Conservation (phyloP, 2,113 vertebrate species). For the Neogobius melanostomus region DNA sequence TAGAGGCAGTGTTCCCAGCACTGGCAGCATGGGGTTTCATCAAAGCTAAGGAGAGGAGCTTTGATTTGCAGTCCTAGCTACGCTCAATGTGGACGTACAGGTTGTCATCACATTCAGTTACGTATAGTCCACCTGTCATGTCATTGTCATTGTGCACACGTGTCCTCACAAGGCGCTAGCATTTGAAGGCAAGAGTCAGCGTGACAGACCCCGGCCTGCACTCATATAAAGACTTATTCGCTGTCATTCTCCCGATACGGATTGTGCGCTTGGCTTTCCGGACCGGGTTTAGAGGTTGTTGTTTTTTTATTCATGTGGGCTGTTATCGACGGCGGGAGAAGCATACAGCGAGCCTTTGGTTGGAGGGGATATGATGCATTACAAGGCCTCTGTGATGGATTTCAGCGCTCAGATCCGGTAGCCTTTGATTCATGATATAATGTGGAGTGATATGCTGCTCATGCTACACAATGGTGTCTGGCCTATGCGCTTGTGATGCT, state of each 20-base stretch:
- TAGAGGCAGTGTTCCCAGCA: slow-evolving; percentile 35
- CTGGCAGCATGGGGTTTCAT: slow-evolving; percentile 36
- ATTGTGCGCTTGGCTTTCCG: slow-evolving; percentile 45
- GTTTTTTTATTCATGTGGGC: slow-evolving; percentile 64
- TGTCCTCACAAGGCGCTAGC: slow-evolving; percentile 16
- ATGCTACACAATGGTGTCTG: slow-evolving; percentile 36
- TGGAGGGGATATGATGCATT: slow-evolving; percentile 47
- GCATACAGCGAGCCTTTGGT: slow-evolving; percentile 48
- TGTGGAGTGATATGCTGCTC: slow-evolving; percentile 41
- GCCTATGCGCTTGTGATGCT: slow-evolving; percentile 49
- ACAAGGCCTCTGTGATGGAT: slow-evolving; percentile 58
- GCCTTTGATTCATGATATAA: slow-evolving; percentile 64
- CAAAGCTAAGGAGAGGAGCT: slow-evolving; percentile 23
- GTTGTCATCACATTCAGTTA: slow-evolving; percentile 20
- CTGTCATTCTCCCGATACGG: slow-evolving; percentile 56
- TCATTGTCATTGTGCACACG: not conserved
- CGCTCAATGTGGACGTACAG: slow-evolving; percentile 4
- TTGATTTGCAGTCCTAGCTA: slow-evolving; percentile 20
- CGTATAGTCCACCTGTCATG: not conserved
- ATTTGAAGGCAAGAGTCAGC: slow-evolving; percentile 55
- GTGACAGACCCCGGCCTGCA: slow-evolving; percentile 55
- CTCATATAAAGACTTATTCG: slow-evolving; percentile 58
- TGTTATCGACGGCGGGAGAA: slow-evolving; percentile 54
- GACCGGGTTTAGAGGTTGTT: slow-evolving; percentile 51
- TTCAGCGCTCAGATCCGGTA: slow-evolving; percentile 51